Conservation (phyloP, 2,797 vertebrate genomes). For the Setipinna tenuifilis region DNA sequence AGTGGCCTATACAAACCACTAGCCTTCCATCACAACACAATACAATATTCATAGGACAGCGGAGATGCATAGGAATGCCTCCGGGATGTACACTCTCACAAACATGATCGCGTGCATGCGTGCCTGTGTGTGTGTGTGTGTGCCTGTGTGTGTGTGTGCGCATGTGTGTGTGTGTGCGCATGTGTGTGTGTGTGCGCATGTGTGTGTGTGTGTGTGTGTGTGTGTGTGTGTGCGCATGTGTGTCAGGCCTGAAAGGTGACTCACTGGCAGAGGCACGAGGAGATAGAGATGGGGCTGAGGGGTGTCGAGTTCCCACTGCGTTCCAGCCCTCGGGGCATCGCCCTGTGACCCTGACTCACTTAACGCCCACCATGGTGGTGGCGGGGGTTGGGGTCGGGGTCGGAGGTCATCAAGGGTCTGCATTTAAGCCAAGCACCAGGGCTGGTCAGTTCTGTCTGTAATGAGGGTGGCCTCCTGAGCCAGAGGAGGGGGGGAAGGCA, state of each 20-base stretch:
- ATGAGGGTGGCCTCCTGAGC: neutral
- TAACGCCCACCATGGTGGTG: neutral
- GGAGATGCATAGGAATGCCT: conserved; percentile 3
- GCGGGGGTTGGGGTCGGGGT: too few species aligned
- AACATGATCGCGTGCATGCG: neutral
- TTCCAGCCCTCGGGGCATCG: neutral
- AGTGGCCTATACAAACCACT: neutral
- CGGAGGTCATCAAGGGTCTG: neutral
- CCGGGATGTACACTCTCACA: neutral
- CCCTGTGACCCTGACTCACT: neutral
- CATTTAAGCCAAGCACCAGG: neutral
- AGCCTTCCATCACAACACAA: conserved; percentile 9
- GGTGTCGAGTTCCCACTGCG: neutral
- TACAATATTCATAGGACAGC: conserved; percentile 16
- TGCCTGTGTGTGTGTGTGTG: conserved; percentile 36
- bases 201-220: conserved; percentile 40
- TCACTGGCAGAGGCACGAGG: neutral
- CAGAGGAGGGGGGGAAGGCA: neutral
- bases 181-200: conserved; percentile 43
- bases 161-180: conserved; percentile 31
- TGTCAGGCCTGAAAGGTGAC: conserved; percentile 39
- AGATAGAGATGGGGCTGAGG: neutral
- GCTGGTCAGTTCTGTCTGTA: neutral
- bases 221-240: conserved; percentile 40
- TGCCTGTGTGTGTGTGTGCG: conserved; percentile 41